Evolutionary conservation across 2,797 vertebrate genomes (phyloP).

Genomic region (Pseudochaenichthys georgianus): DNA sequence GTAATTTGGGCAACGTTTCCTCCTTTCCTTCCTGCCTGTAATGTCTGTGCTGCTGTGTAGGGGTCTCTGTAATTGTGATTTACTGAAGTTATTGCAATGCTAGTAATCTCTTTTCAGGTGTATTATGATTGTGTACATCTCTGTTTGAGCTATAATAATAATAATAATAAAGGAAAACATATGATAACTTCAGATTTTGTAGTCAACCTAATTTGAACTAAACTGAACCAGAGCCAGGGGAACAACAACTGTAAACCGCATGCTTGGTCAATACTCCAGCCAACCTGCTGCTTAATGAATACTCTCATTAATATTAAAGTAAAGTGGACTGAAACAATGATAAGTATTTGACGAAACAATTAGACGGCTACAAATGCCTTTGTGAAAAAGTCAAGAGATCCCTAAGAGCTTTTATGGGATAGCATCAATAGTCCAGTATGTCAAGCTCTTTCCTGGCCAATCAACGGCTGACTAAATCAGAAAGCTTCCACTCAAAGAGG

Average conservation of each 20-base stretch:
- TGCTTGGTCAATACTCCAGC: background rate
- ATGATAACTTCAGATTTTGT: background rate
- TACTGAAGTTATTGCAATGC: background rate
- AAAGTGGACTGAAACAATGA: slow-evolving; percentile 17
- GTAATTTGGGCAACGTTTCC: background rate
- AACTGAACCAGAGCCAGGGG: background rate
- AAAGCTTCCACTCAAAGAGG: slow-evolving; percentile 32
- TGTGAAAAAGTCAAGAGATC: slow-evolving; percentile 27
- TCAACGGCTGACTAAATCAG: slow-evolving; percentile 61
- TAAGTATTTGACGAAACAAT: slow-evolving; percentile 26
- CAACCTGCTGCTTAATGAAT: slow-evolving; percentile 24
- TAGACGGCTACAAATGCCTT: slow-evolving; percentile 24
- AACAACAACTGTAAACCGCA: background rate
- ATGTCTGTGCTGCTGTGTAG: background rate
- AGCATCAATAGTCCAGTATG: slow-evolving; percentile 42
- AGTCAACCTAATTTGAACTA: background rate
- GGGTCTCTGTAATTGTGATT: slow-evolving; percentile 3
- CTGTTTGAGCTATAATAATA: background rate
- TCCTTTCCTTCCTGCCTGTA: background rate
- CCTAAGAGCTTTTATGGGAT: slow-evolving; percentile 28
- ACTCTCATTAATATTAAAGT: slow-evolving; percentile 17
- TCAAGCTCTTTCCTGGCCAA: slow-evolving; percentile 48
- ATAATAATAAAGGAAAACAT: background rate
- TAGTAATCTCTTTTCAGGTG: background rate
- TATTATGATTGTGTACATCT: slow-evolving; percentile 3